Evolutionary conservation across 1,140 invertebrate genomes (phyloP), one percentile per base, ranked within the genome.

Genomic region (Psilanteris sp.): DNA sequence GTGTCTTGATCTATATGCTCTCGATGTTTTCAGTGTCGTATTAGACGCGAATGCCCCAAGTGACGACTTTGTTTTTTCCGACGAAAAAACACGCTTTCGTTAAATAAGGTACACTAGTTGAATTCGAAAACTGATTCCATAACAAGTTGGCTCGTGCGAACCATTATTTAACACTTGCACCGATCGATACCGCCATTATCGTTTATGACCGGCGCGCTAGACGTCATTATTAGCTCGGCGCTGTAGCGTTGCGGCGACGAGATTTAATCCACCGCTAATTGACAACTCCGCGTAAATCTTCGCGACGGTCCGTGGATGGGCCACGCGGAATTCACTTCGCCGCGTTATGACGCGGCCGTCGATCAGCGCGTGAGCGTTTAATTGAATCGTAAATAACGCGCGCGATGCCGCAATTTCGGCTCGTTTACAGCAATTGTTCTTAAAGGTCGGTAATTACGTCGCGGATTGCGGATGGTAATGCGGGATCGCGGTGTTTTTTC

Each of bases 381-480:
- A 62, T 62, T 62, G 43, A 62, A 62, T 59, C 48, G 39, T 50
- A 50, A 62, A 39, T 62, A 48, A 50, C 43, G 20, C 13, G 36
- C 27, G 31, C 31, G 55, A 36, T 61, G 54, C 16, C 8, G 41
- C 55, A 46, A 61, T 61, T 61, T 61, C 31, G 55, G 41, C n/a
- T 59, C 6, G 29, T 26, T 27, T 59, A 34, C 26, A 9, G 0
- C 26, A 11, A 55, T 55, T 55, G 52, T 55, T 55, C 36, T 37
- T 31, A 55, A 55, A 55, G 52, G 52, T 41, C 36, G 26, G n/a
- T 18, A 26, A 52, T 52, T 37, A 37, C 20, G 22, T 37, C n/a
- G n/a, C n/a, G n/a, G n/a, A n/a, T n/a, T 52, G 48, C 32, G 37
- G 27, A 34, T 36, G 6, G 18, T 50, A 24, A 50, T 24, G 9